phyloP scores from a whole-genome alignment of 37 sponge, comb jelly and placozoan genomes.

The Ianthella basta region DNA sequence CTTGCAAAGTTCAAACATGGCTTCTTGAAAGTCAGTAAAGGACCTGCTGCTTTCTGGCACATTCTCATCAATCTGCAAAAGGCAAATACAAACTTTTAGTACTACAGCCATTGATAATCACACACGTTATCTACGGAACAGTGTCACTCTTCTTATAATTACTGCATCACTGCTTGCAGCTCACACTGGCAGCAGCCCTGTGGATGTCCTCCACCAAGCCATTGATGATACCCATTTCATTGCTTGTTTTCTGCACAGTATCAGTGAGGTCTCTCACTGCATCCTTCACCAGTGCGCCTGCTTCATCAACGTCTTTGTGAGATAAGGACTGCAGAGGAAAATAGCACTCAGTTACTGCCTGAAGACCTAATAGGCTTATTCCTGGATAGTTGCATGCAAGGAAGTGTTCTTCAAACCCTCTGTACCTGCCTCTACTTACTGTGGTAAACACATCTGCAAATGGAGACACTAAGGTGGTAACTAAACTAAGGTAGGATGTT shows the following conservation, averaged over 20 bases:
- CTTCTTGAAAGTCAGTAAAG: conserved; percentile 81
- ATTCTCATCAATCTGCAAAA: not conserved
- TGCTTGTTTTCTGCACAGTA: conserved; percentile 76
- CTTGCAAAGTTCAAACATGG: conserved; percentile 36
- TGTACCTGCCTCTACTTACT: no score
- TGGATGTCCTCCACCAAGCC: conserved; percentile 74
- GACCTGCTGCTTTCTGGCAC: conserved; percentile 47
- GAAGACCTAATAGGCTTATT: no score
- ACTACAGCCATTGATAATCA: no score
- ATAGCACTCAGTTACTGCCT: no score
- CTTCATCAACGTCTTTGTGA: conserved; percentile 69
- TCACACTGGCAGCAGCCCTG: conserved; percentile 55
- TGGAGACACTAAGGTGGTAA: no score
- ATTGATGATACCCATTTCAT: conserved; percentile 66
- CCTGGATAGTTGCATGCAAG: no score
- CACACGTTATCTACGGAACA: no score
- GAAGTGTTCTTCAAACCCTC: no score
- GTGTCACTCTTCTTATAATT: no score
- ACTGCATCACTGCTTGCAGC: not conserved
- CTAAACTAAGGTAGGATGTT: no score
- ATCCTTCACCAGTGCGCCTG: conserved; percentile 53
- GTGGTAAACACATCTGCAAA: no score
- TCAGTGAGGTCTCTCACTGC: conserved; percentile 73
- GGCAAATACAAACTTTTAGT: no score
- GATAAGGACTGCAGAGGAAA: conserved; percentile 3